phyloP scores from a whole-genome alignment of 2,113 vertebrate species.

The Hoplias malabaricus region DNA sequence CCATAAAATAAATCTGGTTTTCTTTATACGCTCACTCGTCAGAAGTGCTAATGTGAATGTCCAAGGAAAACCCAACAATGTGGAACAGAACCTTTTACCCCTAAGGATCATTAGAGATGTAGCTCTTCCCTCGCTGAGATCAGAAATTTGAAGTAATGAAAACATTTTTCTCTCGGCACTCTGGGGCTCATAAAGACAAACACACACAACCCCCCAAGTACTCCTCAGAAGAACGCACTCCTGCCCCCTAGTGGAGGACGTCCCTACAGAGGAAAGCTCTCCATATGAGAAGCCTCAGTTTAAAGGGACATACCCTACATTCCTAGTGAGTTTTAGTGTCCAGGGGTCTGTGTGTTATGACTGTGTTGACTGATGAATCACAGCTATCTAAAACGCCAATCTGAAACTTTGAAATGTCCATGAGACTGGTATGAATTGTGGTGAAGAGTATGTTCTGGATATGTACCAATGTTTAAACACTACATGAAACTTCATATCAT shows the following conservation, averaged over 20 bases:
- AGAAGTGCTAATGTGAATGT: not conserved
- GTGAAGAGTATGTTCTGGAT: no score
- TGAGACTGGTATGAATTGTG: no score
- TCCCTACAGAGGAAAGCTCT: not conserved
- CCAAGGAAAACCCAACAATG: constrained; percentile 24
- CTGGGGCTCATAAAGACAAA: not conserved
- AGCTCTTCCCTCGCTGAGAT: constrained; percentile 17
- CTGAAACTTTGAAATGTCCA: no score
- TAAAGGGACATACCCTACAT: not conserved
- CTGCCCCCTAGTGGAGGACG: constrained; percentile 29
- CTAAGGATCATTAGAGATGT: constrained; percentile 18
- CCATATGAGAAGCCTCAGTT: not conserved
- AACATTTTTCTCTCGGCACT: constrained; percentile 41
- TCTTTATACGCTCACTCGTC: constrained; percentile 14
- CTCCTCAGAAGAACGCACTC: not conserved
- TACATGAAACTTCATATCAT: no score
- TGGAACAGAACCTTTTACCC: not conserved
- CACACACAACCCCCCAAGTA: not conserved
- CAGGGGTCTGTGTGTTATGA: no score
- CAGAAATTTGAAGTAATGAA: constrained; percentile 35
- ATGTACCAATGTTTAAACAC: no score
- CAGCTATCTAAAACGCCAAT: no score
- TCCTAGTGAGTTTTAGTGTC: not conserved
- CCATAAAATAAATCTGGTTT: constrained; percentile 19
- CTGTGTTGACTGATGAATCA: no score